These are phyloP conservation scores for Penaeus indicus DNA, from an alignment of 1,140 invertebrate species.

Conservation along the genomic window DNA sequence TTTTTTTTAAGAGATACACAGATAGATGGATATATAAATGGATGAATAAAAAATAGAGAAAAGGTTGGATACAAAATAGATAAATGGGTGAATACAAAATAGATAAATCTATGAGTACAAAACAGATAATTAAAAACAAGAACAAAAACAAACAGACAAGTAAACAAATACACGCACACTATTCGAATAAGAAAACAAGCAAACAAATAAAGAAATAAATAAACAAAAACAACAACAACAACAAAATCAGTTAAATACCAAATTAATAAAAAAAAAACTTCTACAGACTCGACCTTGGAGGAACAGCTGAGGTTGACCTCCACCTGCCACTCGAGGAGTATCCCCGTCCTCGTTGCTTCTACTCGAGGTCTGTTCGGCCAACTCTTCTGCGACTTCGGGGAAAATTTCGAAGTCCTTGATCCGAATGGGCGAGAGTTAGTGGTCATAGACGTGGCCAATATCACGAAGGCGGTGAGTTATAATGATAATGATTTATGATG, in stretches of 20 bases:
- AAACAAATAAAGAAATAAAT: too few relatives aligned
- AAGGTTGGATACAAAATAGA: too few relatives aligned
- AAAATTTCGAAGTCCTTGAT: conserved; percentile 88
- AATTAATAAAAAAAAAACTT: not conserved
- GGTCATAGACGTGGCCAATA: conserved; percentile 86
- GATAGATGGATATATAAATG: too few relatives aligned
- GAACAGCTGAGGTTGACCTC: conserved; percentile 86
- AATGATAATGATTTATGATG: too few relatives aligned
- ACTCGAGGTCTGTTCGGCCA: conserved; percentile 93
- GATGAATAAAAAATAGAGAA: too few relatives aligned
- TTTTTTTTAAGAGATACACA: too few relatives aligned
- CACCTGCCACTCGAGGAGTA: conserved; percentile 84
- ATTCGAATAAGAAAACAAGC: too few relatives aligned
- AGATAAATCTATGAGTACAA: too few relatives aligned
- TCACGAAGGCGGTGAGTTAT: conserved; percentile 73
- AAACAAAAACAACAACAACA: too few relatives aligned
- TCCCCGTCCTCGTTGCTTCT: conserved; percentile 90
- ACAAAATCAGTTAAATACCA: not conserved
- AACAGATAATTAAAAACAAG: too few relatives aligned
- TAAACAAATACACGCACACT: conserved; percentile 1
- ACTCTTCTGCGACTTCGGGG: conserved; percentile 96
- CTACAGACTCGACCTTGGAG: conserved; percentile 71
- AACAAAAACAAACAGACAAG: conserved; percentile 74
- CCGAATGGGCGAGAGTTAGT: conserved; percentile 89
- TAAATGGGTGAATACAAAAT: too few relatives aligned